These are phyloP conservation scores for Leptopilina syphax DNA, from an alignment of 2,888 invertebrate genomes.

Conservation along the genomic window DNA sequence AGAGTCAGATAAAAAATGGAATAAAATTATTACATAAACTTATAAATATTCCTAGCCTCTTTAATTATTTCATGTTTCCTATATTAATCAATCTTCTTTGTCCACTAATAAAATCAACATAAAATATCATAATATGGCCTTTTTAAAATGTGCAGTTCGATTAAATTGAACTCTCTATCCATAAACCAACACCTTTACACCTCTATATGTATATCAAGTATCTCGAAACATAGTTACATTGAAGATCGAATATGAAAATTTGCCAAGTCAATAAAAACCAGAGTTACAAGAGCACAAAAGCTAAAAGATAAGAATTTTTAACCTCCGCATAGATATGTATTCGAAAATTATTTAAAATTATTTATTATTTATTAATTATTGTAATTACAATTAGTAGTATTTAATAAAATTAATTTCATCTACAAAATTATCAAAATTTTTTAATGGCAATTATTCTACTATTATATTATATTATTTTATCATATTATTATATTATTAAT, in stretches of 20 bases:
- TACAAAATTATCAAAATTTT: no score
- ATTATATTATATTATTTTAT: no score
- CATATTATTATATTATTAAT: no score
- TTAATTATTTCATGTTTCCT: conserved; percentile 2
- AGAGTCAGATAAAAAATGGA: background rate
- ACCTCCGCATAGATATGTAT: background rate
- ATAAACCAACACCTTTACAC: conserved; percentile 9
- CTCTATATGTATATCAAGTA: background rate
- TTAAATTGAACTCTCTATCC: conserved; percentile 25
- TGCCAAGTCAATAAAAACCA: conserved; percentile 34
- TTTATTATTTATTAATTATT: no score
- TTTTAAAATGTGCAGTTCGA: conserved; percentile 32
- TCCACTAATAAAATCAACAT: background rate
- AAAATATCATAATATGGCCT: conserved; percentile 27
- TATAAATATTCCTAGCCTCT: conserved; percentile 34
- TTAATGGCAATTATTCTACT: no score
- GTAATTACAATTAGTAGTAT: no score
- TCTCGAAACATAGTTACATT: conserved; percentile 24
- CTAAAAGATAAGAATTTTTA: conserved; percentile 14
- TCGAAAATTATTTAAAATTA: background rate
- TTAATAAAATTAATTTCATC: no score
- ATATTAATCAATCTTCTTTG: conserved; percentile 36
- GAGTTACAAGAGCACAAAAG: conserved; percentile 18
- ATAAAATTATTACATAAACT: background rate
- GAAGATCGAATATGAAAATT: conserved; percentile 41